A percentile compares a stretch with the other conserved stretches of the same genome.
phyloP scores from a whole-genome alignment of 2,797 vertebrate species.

The Garrulus glandarius region DNA sequence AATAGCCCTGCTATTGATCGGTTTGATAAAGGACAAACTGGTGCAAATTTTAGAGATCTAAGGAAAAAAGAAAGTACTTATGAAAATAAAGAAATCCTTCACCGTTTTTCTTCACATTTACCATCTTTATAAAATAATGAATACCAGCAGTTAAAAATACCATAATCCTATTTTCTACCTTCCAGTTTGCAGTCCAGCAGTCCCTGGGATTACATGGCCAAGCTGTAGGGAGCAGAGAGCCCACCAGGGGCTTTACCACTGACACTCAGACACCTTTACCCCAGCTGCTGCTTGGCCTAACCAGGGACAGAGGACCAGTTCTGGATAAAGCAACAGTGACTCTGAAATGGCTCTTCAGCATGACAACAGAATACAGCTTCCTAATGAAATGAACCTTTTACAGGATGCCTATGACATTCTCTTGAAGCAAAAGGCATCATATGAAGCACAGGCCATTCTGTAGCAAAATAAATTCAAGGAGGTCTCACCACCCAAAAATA shows the following conservation, averaged over 20 bases:
- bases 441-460: neutral
- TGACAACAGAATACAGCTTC: neutral
- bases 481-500: neutral
- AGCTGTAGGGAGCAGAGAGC: fast-evolving
- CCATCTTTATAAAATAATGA: neutral
- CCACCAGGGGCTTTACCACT: neutral
- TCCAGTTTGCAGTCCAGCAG: neutral
- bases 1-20: neutral
- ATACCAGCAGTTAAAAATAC: neutral
- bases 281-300: neutral
- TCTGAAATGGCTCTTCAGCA: neutral
- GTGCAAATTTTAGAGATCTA: neutral
- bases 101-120: neutral
- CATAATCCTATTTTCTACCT: neutral
- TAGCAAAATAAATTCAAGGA: neutral
- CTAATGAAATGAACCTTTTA: neutral
- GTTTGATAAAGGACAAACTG: neutral
- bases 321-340: neutral
- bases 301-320: neutral
- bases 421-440: neutral
- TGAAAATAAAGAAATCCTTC: neutral
- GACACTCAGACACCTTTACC: neutral
- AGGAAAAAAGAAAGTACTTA: neutral
- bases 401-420: neutral
- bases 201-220: neutral